A percentile compares a stretch with the other conserved stretches of the same genome.
Evolutionary conservation across 2,113 vertebrate genomes (phyloP).

Genomic region (Nansenia antarctica): DNA sequence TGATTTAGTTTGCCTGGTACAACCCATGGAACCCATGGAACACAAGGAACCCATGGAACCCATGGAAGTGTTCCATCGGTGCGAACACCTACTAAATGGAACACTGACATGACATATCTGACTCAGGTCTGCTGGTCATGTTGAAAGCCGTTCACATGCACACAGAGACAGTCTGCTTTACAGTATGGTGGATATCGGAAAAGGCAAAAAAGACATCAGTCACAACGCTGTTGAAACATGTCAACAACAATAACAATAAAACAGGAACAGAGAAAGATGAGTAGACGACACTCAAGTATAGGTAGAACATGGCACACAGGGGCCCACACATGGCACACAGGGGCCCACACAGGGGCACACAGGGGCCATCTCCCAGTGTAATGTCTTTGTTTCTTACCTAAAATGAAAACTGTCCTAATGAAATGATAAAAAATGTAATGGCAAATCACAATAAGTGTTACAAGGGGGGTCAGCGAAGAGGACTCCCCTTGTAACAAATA

Average conservation of each 20-base stretch:
- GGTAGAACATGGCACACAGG: conserved; percentile 41
- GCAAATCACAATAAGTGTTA: background rate
- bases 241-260: conserved; percentile 11
- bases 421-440: too few relatives aligned
- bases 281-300: conserved; percentile 40
- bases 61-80: too few relatives aligned
- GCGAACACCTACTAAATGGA: too few relatives aligned
- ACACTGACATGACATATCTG: too few relatives aligned
- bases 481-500: too few relatives aligned
- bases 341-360: too few relatives aligned
- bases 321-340: conserved; percentile 30
- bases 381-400: conserved; percentile 43
- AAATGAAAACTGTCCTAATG: conserved; percentile 4
- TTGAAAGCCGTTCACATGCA: conserved; percentile 19
- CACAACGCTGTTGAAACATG: conserved; percentile 2
- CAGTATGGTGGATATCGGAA: conserved; percentile 41
- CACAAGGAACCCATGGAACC: too few relatives aligned
- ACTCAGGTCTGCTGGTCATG: too few relatives aligned
- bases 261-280: conserved; percentile 10
- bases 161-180: conserved; percentile 26
- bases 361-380: too few relatives aligned
- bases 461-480: too few relatives aligned
- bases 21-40: too few relatives aligned
- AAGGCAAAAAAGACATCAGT: conserved; percentile 44
- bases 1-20: too few relatives aligned